Conservation (phyloP, 1,140 invertebrate species). For the Adoxophyes honmai region DNA sequence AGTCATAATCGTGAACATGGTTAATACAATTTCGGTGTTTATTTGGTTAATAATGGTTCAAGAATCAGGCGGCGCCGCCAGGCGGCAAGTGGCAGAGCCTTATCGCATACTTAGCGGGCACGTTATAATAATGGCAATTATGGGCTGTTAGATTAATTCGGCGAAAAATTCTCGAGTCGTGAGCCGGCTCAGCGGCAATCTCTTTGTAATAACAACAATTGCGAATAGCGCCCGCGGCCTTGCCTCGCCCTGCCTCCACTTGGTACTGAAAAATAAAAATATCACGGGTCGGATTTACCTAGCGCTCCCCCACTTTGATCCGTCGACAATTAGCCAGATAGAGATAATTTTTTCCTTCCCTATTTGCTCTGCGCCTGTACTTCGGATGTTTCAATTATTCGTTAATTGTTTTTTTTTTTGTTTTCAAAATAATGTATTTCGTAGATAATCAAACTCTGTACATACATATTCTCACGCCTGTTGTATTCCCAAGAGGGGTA, state of each 20-base stretch:
- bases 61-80: not conserved
- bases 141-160: conserved; percentile 50
- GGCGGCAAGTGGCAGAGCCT: not conserved
- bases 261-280: conserved; percentile 44
- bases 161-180: conserved; percentile 55
- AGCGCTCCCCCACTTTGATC: conserved; percentile 58
- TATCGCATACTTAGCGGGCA: not conserved
- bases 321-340: conserved; percentile 65
- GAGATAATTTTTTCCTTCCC: conserved; percentile 68
- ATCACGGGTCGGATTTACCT: conserved; percentile 62
- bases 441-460: conserved; percentile 37
- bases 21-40: no score
- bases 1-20: no score
- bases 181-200: conserved; percentile 68
- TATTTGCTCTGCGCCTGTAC: conserved; percentile 45
- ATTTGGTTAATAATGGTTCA: not conserved
- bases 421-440: conserved; percentile 34
- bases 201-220: conserved; percentile 77
- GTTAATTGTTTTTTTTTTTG: conserved; percentile 57
- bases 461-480: no score
- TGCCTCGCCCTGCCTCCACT: conserved; percentile 30
- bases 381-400: conserved; percentile 52
- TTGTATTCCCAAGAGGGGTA: no score
- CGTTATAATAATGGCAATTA: conserved; percentile 40
- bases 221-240: conserved; percentile 60